Evolutionary conservation across 2,797 vertebrate species (phyloP).

Genomic region (Melanotaenia parkinsoni): DNA sequence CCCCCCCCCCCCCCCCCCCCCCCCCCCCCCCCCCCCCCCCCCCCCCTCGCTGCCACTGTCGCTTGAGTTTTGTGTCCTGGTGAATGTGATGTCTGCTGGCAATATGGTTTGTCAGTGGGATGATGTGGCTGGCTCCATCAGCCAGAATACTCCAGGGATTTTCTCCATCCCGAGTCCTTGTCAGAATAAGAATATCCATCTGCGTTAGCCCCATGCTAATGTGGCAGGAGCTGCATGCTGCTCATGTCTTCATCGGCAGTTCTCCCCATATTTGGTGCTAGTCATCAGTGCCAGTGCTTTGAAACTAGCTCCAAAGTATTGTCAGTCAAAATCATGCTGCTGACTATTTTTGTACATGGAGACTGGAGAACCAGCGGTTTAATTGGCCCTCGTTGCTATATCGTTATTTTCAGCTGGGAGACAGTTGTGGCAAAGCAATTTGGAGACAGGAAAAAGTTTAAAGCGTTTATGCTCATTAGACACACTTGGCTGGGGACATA

Average conservation of each 20-base stretch:
- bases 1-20: no score
- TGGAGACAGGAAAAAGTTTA: slow-evolving; percentile 60
- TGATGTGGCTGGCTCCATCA: slow-evolving; percentile 61
- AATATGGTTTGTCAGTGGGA: slow-evolving; percentile 64
- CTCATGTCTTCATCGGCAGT: slow-evolving; percentile 59
- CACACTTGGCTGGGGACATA: slow-evolving; percentile 55
- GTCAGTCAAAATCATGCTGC: slow-evolving; percentile 68
- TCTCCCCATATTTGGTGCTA: slow-evolving; percentile 57
- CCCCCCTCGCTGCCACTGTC: slow-evolving; percentile 45
- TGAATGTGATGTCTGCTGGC: slow-evolving; percentile 68
- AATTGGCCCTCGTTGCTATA: slow-evolving; percentile 69
- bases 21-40: no score
- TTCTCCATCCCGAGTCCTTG: slow-evolving; percentile 56
- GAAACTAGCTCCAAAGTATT: slow-evolving; percentile 71
- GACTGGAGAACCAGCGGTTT: slow-evolving; percentile 61
- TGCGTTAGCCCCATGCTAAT: slow-evolving; percentile 61
- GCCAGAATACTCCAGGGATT: slow-evolving; percentile 68
- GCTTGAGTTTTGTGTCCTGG: slow-evolving; percentile 56
- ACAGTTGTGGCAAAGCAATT: slow-evolving; percentile 69
- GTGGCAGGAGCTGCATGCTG: slow-evolving; percentile 56
- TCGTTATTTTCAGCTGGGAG: slow-evolving; percentile 68
- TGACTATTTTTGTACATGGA: slow-evolving; percentile 65
- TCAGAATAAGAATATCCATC: slow-evolving; percentile 62
- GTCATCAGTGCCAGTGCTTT: slow-evolving; percentile 69
- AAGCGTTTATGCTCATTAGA: slow-evolving; percentile 76